phyloP scores from a whole-genome alignment of 1,140 invertebrate species.

The Lanistes nyassanus region DNA sequence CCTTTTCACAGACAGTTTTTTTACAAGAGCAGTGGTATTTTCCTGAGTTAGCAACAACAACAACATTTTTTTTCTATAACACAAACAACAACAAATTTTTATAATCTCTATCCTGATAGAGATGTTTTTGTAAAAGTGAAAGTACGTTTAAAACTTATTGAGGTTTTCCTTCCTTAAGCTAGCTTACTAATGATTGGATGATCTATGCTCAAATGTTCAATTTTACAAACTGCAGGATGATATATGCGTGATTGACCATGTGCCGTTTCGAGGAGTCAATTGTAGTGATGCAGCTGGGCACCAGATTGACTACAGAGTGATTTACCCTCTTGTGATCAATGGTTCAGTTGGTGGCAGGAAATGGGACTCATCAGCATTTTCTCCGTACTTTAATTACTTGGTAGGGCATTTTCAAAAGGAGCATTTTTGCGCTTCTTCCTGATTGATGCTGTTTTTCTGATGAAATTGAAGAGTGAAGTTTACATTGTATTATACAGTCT shows the following conservation, averaged over 20 bases:
- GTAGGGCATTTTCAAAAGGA: slow-evolving; percentile 37
- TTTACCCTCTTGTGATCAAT: slow-evolving; percentile 39
- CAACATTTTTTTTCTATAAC: slow-evolving; percentile 18
- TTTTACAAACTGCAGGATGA: slow-evolving; percentile 35
- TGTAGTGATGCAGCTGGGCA: slow-evolving; percentile 68
- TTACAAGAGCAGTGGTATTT: no score
- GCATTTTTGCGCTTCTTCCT: no score
- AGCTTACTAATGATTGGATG: no score
- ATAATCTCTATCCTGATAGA: slow-evolving; percentile 24
- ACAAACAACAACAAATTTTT: slow-evolving; percentile 27
- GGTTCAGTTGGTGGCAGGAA: slow-evolving; percentile 49
- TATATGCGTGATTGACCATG: slow-evolving; percentile 59
- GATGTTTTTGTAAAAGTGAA: slow-evolving; percentile 12
- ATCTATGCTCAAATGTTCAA: no score
- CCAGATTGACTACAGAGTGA: slow-evolving; percentile 53
- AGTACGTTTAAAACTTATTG: not conserved
- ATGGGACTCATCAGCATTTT: slow-evolving; percentile 56
- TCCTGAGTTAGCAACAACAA: slow-evolving; percentile 4
- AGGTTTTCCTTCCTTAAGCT: not conserved
- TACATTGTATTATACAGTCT: not conserved
- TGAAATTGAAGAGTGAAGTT: no score
- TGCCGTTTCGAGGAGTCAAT: slow-evolving; percentile 65
- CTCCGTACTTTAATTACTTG: slow-evolving; percentile 64
- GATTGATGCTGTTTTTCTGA: no score
- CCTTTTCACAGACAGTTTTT: no score